Base-by-base conservation (phyloP, 2,113 vertebrate genomes). In the Eptesicus fuscus region DNA sequence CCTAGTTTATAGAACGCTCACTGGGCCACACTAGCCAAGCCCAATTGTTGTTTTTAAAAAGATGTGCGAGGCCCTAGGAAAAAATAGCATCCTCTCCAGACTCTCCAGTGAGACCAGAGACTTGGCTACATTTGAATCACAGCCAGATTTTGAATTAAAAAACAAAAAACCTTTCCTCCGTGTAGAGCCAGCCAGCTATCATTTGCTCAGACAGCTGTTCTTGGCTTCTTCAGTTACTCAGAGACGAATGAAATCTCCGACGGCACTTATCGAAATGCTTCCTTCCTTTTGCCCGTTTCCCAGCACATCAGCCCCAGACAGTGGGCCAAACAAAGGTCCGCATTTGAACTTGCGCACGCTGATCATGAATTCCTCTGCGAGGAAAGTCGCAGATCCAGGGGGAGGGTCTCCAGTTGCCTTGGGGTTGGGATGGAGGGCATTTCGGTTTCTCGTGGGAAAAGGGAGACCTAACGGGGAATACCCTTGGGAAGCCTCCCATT, bases 271-370 rank as follows among this genome's bases (percentile, higher is more conserved):
- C 59, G 30, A 76, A 83, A 78, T 28, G 79, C 37, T 87, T 76
- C n/a, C 67, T 94, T 92, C 67, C 69, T 80, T 83, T 71, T 67
- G 47, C 61, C 22, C 49, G 77, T 83, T 87, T 59, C 53, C 76
- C 17, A 65, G 42, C 14, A 67, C 37, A 40, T 89, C 44, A 44
- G 65, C 49, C 85, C 79, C 65, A 90, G 76, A 37, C 51, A 79
- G 78, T 56, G 91, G 82, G 67, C 93, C 61, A 91, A 93, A 90
- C 87, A 83, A 94, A 95, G 67, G 32, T 88, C 49, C 90, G 40
- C 70, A 49, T 61, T 10, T 89, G 83, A 96, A 91, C 74, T 78
- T 94, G 51, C 32, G 65, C 23, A 69, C 4, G 44, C 4, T 51
- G 70, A 74, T 88, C 59, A 69, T 87, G 93, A 88, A 92, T 85